These are phyloP conservation scores for Trematocara macrostoma DNA, from an alignment of 2,113 vertebrate genomes.

Conservation along the genomic window DNA sequence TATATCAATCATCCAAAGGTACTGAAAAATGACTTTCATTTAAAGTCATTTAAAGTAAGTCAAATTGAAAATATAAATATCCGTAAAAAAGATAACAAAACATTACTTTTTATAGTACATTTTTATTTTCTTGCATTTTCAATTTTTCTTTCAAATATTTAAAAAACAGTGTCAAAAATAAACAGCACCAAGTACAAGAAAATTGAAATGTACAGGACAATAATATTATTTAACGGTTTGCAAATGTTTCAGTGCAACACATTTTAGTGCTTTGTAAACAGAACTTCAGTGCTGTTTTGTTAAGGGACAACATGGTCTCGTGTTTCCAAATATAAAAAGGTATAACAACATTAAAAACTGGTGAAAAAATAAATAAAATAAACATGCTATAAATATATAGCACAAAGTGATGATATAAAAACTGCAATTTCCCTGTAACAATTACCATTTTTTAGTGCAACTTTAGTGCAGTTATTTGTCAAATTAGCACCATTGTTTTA, in stretches of 20 bases:
- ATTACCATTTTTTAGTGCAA: not conserved
- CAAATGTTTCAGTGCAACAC: not conserved
- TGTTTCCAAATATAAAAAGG: not conserved
- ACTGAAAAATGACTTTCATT: not conserved
- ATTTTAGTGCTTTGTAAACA: not conserved
- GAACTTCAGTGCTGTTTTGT: not conserved
- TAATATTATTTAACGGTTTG: not conserved
- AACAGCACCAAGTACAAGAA: not conserved
- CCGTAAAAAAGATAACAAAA: not conserved
- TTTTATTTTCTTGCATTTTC: not conserved
- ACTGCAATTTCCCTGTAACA: fast-evolving
- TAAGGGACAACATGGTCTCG: not conserved
- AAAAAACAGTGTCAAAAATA: not conserved
- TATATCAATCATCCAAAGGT: fast-evolving
- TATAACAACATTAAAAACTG: not conserved
- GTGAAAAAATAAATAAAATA: not conserved
- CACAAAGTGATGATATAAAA: not conserved
- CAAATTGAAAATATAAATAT: not conserved
- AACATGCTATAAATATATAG: not conserved
- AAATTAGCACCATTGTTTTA: not conserved
- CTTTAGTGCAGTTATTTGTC: fast-evolving
- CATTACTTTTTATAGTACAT: not conserved
- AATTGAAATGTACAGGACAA: not conserved
- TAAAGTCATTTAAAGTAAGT: not conserved
- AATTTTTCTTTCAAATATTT: not conserved